Percentiles rank a stretch among this genome's conserved stretches.
Conservation (phyloP, 2,113 vertebrate species). For the Polypterus senegalus region DNA sequence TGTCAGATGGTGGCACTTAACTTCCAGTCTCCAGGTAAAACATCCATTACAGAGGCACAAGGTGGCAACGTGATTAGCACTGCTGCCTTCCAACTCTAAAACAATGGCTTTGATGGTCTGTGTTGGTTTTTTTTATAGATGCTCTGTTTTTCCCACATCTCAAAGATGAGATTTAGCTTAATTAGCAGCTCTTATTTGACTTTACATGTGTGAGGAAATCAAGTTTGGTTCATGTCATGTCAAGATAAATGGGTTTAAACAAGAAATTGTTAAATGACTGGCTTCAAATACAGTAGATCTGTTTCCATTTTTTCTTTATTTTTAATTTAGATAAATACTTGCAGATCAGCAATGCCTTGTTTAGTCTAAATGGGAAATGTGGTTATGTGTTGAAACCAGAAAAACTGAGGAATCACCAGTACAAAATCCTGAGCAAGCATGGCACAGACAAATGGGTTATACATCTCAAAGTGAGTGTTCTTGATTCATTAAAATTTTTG, state of each 20-base stretch:
- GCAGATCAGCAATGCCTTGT: background rate
- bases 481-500: background rate
- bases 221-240: no score
- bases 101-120: no score
- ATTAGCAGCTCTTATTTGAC: no score
- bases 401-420: background rate
- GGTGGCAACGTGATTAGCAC: no score
- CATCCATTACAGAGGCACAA: no score
- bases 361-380: background rate
- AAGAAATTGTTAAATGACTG: no score
- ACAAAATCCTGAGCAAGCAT: background rate
- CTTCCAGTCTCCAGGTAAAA: constrained; percentile 60
- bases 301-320: background rate
- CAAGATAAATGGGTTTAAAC: no score
- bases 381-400: background rate
- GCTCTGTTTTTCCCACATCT: no score
- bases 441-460: background rate
- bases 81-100: no score
- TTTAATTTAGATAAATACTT: background rate
- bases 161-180: no score
- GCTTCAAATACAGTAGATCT: background rate
- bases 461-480: background rate
- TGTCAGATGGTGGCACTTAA: constrained; percentile 68
- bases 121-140: no score
- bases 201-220: no score